Evolutionary conservation across 2,888 invertebrate species (phyloP), one percentile per base, ranked within the genome.

Genomic region (Sphaerophoria rueppellii): DNA sequence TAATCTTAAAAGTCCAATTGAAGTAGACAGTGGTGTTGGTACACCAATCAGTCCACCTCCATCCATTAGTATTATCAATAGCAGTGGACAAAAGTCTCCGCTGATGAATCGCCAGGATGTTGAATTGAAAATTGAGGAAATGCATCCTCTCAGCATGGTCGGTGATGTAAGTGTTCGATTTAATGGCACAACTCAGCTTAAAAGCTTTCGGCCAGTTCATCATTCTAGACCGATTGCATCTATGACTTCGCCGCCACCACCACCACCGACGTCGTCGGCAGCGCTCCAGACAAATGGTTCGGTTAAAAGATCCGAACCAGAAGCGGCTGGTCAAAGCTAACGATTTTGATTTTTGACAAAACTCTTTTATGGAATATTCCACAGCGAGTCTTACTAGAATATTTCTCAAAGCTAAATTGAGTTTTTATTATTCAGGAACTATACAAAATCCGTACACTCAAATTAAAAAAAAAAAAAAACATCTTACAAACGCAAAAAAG

Each of bases 141-240:
- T 94, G 63, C 96, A 96, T 92, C 97, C 97, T 0, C 89, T 97
- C 4, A 96, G 96, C 87, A 95, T 95, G 88, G 95, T 95, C 78
- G 91, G 91, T 7, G 96, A 96, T 89, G 96, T 96, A 0, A 95
- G 95, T 89, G 96, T 96, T 58, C 95, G 95, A 86, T 97, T 95
- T 89, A 95, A 96, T 88, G 96, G 96, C 6, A 95, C 95, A 0
- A 96, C 96, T 0, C 96, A 96, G 89, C 91, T 97, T 80, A 96
- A 96, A 89, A 95, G 95, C 70, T 94, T 96, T 35, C 93, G 95
- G 83, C 94, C 95, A 11, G 87, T 89, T 24, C 91, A 92, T 82
- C 90, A 91, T 63, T 88, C 89, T 85, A 88, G 90, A 67, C 88
- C 90, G 57, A 90, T 90, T 63, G 79, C 90, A 16, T 43, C 43